These are phyloP conservation scores for Toxostoma redivivum DNA, from an alignment of 2,113 vertebrate genomes.

Conservation along the genomic window DNA sequence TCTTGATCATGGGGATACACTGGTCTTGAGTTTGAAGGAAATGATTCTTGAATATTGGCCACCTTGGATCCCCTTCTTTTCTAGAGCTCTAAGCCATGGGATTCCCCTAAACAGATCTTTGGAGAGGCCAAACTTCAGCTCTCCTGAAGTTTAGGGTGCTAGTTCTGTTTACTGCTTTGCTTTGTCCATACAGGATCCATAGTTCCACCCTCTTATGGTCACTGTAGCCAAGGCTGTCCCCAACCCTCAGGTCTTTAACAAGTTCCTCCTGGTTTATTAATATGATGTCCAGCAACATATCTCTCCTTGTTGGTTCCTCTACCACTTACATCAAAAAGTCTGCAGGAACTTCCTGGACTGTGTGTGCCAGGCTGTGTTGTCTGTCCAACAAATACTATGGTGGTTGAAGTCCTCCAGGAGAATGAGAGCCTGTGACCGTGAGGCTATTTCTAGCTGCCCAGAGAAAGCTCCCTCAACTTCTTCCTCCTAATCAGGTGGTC, in stretches of 20 bases:
- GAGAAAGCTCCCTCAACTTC: neutral
- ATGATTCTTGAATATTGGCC: neutral
- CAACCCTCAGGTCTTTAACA: neutral
- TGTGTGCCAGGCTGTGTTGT: neutral
- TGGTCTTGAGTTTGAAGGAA: neutral
- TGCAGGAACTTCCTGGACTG: neutral
- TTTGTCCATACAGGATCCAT: rapidly evolving
- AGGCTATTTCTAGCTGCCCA: neutral
- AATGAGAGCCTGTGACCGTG: neutral
- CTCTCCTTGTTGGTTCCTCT: neutral
- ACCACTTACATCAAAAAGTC: neutral
- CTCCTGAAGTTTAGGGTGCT: neutral
- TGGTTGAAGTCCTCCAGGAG: neutral
- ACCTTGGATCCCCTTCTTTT: neutral
- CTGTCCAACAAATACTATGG: neutral
- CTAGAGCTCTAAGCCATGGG: neutral
- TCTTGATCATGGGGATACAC: neutral
- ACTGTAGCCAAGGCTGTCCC: neutral
- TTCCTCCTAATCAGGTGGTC: neutral
- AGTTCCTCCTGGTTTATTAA: neutral
- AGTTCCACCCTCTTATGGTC: neutral
- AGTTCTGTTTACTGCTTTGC: neutral
- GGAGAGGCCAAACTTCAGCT: neutral
- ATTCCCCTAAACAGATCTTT: neutral
- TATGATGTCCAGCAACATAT: neutral